phyloP scores from a whole-genome alignment of 2,888 invertebrate genomes.

The Chromoteleia sp. region DNA sequence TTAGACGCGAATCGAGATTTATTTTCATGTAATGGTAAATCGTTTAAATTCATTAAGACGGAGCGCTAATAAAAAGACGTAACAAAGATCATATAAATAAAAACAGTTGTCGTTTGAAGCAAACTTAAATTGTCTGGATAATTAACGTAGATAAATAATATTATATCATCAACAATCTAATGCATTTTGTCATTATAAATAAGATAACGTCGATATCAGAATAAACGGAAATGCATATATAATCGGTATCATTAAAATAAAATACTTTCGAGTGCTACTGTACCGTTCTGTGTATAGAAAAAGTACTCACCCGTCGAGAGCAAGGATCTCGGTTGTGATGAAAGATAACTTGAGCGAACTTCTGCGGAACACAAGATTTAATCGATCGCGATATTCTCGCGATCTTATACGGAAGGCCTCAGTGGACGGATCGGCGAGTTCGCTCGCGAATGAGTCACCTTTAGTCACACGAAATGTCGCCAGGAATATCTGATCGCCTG shows the following conservation, averaged over 20 bases:
- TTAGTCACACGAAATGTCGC: constrained; percentile 91
- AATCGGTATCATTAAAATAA: constrained; percentile 1
- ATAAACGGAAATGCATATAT: constrained; percentile 8
- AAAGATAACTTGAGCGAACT: constrained; percentile 92
- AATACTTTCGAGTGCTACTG: constrained; percentile 13
- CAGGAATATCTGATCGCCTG: constrained; percentile 92
- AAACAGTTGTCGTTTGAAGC: background rate
- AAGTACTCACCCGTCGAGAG: constrained; percentile 91
- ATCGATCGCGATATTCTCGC: constrained; percentile 90
- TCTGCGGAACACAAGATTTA: constrained; percentile 90
- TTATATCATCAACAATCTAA: too few relatives aligned
- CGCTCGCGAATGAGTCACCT: constrained; percentile 89
- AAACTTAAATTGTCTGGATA: too few relatives aligned
- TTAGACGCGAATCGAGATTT: background rate
- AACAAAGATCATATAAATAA: too few relatives aligned
- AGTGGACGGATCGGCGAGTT: constrained; percentile 89
- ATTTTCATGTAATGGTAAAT: constrained; percentile 3
- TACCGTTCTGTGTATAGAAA: constrained; percentile 8
- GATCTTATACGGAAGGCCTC: constrained; percentile 90
- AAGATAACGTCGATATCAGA: constrained; percentile 8
- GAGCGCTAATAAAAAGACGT: too few relatives aligned
- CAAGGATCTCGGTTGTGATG: constrained; percentile 92
- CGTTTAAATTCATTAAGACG: constrained; percentile 4
- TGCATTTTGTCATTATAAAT: background rate
- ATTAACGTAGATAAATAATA: too few relatives aligned